A percentile compares a stretch with the other conserved stretches of the same genome.
These are phyloP conservation scores for Trochalopteron elliotii DNA, from an alignment of 2,113 vertebrate species.

Conservation along the genomic window DNA sequence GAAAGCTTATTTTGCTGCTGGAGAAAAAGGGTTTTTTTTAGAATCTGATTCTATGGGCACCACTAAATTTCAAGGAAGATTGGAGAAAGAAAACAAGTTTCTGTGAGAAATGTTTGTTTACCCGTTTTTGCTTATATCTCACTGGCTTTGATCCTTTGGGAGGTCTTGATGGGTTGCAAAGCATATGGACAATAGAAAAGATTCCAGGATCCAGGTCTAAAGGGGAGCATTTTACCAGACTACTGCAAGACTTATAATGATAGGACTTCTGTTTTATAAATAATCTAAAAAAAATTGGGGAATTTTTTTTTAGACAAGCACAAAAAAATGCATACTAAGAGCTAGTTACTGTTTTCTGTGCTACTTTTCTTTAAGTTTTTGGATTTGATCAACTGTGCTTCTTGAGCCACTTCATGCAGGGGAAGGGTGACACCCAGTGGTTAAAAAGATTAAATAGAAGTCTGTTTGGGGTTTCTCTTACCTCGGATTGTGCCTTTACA, in stretches of 20 bases:
- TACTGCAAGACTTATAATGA: not conserved
- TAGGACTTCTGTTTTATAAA: not conserved
- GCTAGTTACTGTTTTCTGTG: not conserved
- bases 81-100: not conserved
- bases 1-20: not conserved
- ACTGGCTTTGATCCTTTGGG: not conserved
- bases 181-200: not conserved
- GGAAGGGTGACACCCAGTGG: slow-evolving; percentile 75
- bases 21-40: not conserved
- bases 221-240: not conserved
- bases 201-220: not conserved
- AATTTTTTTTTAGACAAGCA: not conserved
- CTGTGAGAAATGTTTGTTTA: not conserved
- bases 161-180: not conserved
- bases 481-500: not conserved
- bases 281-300: not conserved
- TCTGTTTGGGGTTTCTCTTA: not conserved
- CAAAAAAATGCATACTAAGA: not conserved
- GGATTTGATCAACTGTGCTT: fast-evolving
- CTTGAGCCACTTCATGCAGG: not conserved
- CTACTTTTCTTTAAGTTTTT: not conserved
- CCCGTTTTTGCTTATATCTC: fast-evolving
- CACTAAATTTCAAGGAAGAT: not conserved
- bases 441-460: not conserved
- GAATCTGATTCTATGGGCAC: not conserved